Evolutionary conservation across 2,888 invertebrate species (phyloP).

Genomic region (Apotomis betuletana): DNA sequence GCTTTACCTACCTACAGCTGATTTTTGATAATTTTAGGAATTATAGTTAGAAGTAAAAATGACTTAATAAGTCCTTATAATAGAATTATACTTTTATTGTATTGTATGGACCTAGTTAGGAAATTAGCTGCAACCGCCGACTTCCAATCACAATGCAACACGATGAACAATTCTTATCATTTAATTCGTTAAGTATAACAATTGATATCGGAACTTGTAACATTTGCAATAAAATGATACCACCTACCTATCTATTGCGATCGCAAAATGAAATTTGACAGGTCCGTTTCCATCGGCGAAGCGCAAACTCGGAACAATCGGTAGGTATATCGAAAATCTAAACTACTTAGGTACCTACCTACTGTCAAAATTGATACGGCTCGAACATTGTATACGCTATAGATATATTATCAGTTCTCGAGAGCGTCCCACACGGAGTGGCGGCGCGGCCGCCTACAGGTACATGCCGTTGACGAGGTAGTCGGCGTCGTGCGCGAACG

Average conservation of each 20-base stretch:
- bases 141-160: background rate
- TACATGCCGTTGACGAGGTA: constrained; percentile 99
- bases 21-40: too few relatives aligned
- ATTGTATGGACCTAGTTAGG: too few relatives aligned
- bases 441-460: constrained; percentile 83
- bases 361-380: constrained; percentile 15
- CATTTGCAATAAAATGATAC: constrained; percentile 7
- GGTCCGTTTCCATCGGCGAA: constrained; percentile 3
- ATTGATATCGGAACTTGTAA: constrained; percentile 27
- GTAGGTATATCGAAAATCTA: constrained; percentile 19
- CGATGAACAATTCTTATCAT: constrained; percentile 17
- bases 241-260: constrained; percentile 6
- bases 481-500: constrained; percentile 96
- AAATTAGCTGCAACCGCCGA: background rate
- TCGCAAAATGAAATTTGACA: constrained; percentile 24
- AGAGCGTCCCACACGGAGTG: background rate
- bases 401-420: constrained; percentile 15
- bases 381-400: constrained; percentile 24
- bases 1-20: too few relatives aligned
- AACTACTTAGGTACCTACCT: background rate
- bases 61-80: too few relatives aligned
- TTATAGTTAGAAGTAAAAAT: too few relatives aligned
- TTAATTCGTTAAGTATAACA: constrained; percentile 14
- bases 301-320: constrained; percentile 21
- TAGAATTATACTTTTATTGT: too few relatives aligned